Evolutionary conservation across 2,888 invertebrate species (phyloP).

Genomic region (Danaus chrysippus): DNA sequence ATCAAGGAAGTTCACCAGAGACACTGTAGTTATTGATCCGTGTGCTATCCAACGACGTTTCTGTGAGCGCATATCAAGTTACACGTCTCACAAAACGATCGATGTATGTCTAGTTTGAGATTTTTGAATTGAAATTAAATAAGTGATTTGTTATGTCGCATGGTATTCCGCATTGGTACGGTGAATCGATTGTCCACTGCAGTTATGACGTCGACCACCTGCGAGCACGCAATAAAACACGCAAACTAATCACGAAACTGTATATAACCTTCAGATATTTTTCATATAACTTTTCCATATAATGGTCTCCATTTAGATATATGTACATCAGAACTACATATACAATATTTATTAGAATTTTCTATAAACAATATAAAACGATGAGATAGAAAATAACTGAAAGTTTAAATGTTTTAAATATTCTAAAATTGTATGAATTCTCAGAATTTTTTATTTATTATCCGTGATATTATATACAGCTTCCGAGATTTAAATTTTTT

Average conservation of each 20-base stretch:
- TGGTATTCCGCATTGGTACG: constrained; percentile 68
- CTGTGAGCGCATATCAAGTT: too few relatives aligned
- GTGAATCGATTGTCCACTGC: constrained; percentile 74
- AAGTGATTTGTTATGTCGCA: constrained; percentile 61
- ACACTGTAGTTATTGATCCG: not conserved
- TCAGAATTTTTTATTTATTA: too few relatives aligned
- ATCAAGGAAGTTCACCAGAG: constrained; percentile 31
- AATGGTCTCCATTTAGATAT: too few relatives aligned
- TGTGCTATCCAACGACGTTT: not conserved
- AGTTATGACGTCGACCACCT: constrained; percentile 70
- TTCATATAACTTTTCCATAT: constrained; percentile 5
- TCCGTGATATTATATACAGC: too few relatives aligned
- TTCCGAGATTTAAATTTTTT: too few relatives aligned
- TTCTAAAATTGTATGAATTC: too few relatives aligned
- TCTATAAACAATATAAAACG: too few relatives aligned
- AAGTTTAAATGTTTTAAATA: too few relatives aligned
- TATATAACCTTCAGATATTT: not conserved
- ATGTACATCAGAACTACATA: too few relatives aligned
- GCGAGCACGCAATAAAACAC: constrained; percentile 56
- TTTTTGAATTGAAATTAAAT: constrained; percentile 47
- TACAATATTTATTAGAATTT: too few relatives aligned
- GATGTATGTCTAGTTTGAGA: constrained; percentile 27
- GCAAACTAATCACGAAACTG: constrained; percentile 1
- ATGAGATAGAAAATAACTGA: too few relatives aligned
- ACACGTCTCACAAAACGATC: constrained; percentile 39